Percentiles rank a stretch among this genome's conserved stretches.
Evolutionary conservation across 2,888 invertebrate species (phyloP).

Genomic region (Morpho helenor): DNA sequence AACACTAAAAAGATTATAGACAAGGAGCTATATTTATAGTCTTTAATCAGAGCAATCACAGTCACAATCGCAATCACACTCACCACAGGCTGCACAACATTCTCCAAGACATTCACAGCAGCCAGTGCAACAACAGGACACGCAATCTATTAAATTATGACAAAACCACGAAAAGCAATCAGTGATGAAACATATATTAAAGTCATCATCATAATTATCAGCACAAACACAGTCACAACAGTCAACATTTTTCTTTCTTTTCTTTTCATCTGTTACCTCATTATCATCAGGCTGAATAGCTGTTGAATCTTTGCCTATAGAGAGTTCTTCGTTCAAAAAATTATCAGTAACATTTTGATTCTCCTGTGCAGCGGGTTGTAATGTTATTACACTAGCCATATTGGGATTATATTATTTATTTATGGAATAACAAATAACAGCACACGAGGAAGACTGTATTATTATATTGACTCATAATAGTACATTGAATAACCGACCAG

Average conservation of each 20-base stretch:
- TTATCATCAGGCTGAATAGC: background rate
- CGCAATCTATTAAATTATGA: background rate
- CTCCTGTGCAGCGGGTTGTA: background rate
- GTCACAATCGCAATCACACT: conserved; percentile 2
- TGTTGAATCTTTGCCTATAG: background rate
- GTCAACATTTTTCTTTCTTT: background rate
- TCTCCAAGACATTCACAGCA: conserved; percentile 2
- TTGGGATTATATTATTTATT: no score
- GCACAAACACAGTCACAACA: background rate
- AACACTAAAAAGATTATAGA: background rate
- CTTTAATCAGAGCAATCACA: conserved; percentile 1
- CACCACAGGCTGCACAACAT: background rate
- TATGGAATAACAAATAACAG: no score
- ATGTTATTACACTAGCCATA: background rate
- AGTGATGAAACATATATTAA: background rate
- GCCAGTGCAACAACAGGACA: background rate
- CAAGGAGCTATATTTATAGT: background rate
- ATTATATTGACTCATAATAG: no score
- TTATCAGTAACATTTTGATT: background rate
- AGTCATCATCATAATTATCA: background rate
- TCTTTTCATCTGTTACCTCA: background rate
- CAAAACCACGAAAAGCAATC: background rate
- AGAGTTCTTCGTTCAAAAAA: background rate
- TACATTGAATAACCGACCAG: no score
- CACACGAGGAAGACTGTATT: no score